Conservation (phyloP, 2,888 invertebrate species). For the Venustoraphidia nigricollis region DNA sequence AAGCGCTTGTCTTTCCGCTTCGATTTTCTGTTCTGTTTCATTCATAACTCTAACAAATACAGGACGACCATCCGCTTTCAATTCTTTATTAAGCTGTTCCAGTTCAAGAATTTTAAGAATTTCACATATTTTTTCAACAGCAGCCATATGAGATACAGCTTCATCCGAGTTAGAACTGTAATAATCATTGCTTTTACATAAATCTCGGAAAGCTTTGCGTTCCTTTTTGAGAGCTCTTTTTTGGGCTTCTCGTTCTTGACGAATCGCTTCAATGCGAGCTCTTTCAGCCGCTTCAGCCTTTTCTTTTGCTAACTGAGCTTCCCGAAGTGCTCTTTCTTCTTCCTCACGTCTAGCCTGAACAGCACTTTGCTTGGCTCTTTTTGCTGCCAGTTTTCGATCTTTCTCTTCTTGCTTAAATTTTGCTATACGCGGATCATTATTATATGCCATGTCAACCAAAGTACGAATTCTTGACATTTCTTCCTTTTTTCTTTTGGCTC, state of each 20-base stretch:
- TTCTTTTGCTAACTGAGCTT: slow-evolving; percentile 59
- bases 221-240: slow-evolving; percentile 82
- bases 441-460: slow-evolving; percentile 87
- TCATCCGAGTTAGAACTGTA: slow-evolving; percentile 58
- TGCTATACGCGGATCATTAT: slow-evolving; percentile 83
- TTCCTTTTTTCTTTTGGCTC: slow-evolving; percentile 90
- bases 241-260: slow-evolving; percentile 71
- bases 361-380: slow-evolving; percentile 74
- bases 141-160: slow-evolving; percentile 69
- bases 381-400: slow-evolving; percentile 75
- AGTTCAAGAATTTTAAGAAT: slow-evolving; percentile 52
- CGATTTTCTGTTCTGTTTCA: slow-evolving; percentile 58
- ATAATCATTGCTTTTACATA: slow-evolving; percentile 70
- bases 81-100: slow-evolving; percentile 57
- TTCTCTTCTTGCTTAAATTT: slow-evolving; percentile 89
- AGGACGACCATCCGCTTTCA: slow-evolving; percentile 45
- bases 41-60: slow-evolving; percentile 52
- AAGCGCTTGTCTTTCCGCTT: slow-evolving; percentile 55
- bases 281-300: slow-evolving; percentile 68
- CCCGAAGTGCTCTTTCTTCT: slow-evolving; percentile 58
- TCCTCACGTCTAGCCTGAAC: slow-evolving; percentile 71
- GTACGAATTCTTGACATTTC: slow-evolving; percentile 85
- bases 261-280: slow-evolving; percentile 63
- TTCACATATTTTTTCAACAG: slow-evolving; percentile 86
- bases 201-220: slow-evolving; percentile 61